Conservation (phyloP, 2,797 vertebrate genomes). For the Centropyge bicolor region DNA sequence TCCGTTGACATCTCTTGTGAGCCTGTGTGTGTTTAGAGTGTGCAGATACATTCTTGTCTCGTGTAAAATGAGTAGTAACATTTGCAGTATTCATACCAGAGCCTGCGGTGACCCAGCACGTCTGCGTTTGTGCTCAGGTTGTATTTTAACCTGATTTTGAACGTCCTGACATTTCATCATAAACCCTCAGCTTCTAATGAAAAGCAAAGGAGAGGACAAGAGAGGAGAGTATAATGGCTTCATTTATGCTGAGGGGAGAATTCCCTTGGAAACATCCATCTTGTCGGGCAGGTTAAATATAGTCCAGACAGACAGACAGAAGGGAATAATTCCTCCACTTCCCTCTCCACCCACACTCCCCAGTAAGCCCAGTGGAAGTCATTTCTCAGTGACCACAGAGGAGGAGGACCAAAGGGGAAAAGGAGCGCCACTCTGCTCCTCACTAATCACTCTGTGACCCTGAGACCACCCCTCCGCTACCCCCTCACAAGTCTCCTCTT, state of each 20-base stretch:
- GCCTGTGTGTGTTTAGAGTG: not conserved
- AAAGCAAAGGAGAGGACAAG: slow-evolving; percentile 48
- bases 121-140: slow-evolving; percentile 55
- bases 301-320: slow-evolving; percentile 78
- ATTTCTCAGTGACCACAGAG: slow-evolving; percentile 80
- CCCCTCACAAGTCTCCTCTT: slow-evolving; percentile 63
- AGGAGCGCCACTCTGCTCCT: slow-evolving; percentile 68
- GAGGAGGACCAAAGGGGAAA: slow-evolving; percentile 71
- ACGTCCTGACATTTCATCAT: slow-evolving; percentile 48
- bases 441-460: slow-evolving; percentile 82
- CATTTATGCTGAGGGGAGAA: slow-evolving; percentile 73
- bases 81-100: slow-evolving; percentile 21
- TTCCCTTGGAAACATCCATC: slow-evolving; percentile 74
- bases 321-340: slow-evolving; percentile 77
- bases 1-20: slow-evolving; percentile 10
- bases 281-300: slow-evolving; percentile 81
- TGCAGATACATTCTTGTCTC: slow-evolving; percentile 18
- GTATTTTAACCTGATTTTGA: slow-evolving; percentile 59
- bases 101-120: slow-evolving; percentile 35
- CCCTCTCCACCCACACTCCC: slow-evolving; percentile 76
- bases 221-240: slow-evolving; percentile 72
- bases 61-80: slow-evolving; percentile 31
- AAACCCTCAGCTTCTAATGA: slow-evolving; percentile 52
- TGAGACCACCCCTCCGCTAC: slow-evolving; percentile 75
- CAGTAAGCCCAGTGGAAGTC: slow-evolving; percentile 77